phyloP scores from a whole-genome alignment of 2,113 vertebrate species.

The Ammospiza caudacuta region DNA sequence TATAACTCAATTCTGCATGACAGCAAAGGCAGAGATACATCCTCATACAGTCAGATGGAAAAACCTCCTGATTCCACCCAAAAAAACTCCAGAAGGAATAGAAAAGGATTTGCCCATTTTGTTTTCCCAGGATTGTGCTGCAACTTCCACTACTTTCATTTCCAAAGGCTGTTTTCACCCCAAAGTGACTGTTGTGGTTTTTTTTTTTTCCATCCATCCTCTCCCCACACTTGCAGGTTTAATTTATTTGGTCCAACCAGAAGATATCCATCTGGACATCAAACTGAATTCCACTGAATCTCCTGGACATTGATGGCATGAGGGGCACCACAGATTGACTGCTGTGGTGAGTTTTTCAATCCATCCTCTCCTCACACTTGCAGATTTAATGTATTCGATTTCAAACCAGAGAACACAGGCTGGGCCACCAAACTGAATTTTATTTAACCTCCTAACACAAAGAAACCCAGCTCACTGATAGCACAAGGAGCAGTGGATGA shows the following conservation, averaged over 20 bases:
- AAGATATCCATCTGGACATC: neutral
- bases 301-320: rapidly evolving
- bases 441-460: neutral
- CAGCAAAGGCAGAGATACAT: neutral
- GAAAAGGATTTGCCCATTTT: neutral
- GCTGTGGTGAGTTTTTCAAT: neutral
- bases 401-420: neutral
- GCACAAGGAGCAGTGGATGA: neutral
- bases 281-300: neutral
- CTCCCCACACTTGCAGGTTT: neutral
- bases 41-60: neutral
- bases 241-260: neutral
- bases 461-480: rapidly evolving
- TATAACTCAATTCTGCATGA: neutral
- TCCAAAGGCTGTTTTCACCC: neutral
- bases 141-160: neutral
- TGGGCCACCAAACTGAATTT: neutral
- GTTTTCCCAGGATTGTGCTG: neutral
- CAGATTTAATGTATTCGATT: neutral
- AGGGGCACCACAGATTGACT: neutral
- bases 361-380: neutral
- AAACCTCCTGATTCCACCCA: neutral
- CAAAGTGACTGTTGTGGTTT: neutral
- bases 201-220: neutral
- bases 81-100: neutral